phyloP scores from a whole-genome alignment of 1,140 invertebrate genomes.

The Zaprionus capensis region DNA sequence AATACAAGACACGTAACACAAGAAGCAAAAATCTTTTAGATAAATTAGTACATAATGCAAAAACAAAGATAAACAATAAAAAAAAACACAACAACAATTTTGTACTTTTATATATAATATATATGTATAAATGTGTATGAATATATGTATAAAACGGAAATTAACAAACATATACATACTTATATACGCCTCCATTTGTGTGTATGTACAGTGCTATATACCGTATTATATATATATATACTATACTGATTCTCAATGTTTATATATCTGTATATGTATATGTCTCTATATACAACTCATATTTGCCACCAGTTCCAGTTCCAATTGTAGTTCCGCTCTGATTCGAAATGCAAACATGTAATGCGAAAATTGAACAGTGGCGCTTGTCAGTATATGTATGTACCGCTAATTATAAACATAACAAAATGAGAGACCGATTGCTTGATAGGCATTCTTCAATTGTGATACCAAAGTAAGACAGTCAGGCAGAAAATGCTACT shows the following conservation, averaged over 20 bases:
- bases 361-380: background rate
- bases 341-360: constrained; percentile 1
- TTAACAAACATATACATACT: constrained; percentile 23
- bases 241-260: constrained; percentile 55
- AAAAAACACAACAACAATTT: constrained; percentile 48
- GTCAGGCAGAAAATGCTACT: constrained; percentile 31
- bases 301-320: constrained; percentile 31
- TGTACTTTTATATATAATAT: constrained; percentile 70
- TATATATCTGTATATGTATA: constrained; percentile 30
- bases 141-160: constrained; percentile 37
- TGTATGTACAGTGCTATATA: constrained; percentile 46
- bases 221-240: constrained; percentile 33
- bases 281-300: constrained; percentile 16
- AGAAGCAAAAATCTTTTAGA: constrained; percentile 45
- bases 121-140: constrained; percentile 49
- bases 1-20: constrained; percentile 46
- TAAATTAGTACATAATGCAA: constrained; percentile 44
- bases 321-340: constrained; percentile 15
- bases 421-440: constrained; percentile 30
- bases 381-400: constrained; percentile 29
- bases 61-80: constrained; percentile 8
- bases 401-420: constrained; percentile 35
- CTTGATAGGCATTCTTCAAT: constrained; percentile 65
- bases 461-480: constrained; percentile 70
- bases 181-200: constrained; percentile 32